Conservation (phyloP, 2,888 invertebrate species). For the Caenorhabditis panamensis region DNA sequence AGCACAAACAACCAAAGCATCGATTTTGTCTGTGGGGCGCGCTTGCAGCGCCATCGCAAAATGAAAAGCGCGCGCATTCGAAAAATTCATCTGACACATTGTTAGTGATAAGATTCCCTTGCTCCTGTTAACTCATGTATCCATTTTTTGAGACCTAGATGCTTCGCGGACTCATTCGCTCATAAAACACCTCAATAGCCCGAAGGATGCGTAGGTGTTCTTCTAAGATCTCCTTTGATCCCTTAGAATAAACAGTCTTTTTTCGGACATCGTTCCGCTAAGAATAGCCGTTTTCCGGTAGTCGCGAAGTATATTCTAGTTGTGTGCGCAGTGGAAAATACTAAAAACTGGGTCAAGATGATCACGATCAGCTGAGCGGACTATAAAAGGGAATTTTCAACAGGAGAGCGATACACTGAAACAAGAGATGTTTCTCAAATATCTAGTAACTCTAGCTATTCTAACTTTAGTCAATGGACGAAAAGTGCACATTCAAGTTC, state of each 20-base stretch:
- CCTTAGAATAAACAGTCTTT: slow-evolving; percentile 38
- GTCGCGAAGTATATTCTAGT: slow-evolving; percentile 39
- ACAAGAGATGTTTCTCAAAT: slow-evolving; percentile 18
- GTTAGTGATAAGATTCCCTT: too few species aligned
- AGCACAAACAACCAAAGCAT: slow-evolving; percentile 43
- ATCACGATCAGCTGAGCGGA: slow-evolving; percentile 46
- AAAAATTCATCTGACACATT: neutral
- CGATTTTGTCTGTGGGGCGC: slow-evolving; percentile 55
- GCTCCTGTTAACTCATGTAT: too few species aligned
- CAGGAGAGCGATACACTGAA: neutral
- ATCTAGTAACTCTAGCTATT: slow-evolving; percentile 15
- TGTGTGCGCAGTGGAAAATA: slow-evolving; percentile 19
- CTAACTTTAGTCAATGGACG: slow-evolving; percentile 5
- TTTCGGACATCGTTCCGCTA: slow-evolving; percentile 47
- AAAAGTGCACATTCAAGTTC: slow-evolving; percentile 62
- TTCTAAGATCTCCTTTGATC: neutral
- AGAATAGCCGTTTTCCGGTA: slow-evolving; percentile 30
- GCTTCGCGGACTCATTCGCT: too few species aligned
- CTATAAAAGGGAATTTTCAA: slow-evolving; percentile 26
- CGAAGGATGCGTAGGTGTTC: neutral
- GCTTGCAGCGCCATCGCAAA: slow-evolving; percentile 16
- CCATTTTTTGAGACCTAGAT: too few species aligned
- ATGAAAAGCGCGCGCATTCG: neutral
- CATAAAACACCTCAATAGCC: too few species aligned
- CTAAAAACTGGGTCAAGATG: slow-evolving; percentile 55